phyloP scores from a whole-genome alignment of 1,140 invertebrate genomes.

The Diachasmimorpha longicaudata region DNA sequence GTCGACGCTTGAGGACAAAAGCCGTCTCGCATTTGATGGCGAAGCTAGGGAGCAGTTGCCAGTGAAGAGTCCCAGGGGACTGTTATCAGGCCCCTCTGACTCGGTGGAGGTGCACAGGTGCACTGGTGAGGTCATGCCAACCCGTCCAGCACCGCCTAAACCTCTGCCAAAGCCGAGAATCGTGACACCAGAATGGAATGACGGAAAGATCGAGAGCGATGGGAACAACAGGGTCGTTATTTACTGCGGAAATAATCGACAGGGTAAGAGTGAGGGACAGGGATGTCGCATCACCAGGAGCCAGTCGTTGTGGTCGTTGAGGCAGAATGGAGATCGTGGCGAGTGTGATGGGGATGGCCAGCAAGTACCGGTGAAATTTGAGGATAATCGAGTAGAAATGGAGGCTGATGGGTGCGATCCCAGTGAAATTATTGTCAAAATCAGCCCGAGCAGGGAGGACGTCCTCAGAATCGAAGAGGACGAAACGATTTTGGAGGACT shows the following conservation, averaged over 20 bases:
- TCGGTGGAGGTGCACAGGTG: conserved; percentile 54
- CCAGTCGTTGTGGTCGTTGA: conserved; percentile 28
- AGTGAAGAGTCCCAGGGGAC: conserved; percentile 48
- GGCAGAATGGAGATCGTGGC: neutral
- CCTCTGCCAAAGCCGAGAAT: conserved; percentile 44
- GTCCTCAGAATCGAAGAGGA: conserved; percentile 58
- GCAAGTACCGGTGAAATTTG: too few species aligned
- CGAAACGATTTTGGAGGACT: conserved; percentile 58
- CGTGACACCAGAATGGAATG: conserved; percentile 20
- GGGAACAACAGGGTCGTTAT: conserved; percentile 72
- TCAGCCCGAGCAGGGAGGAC: conserved; percentile 60
- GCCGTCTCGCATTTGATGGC: neutral
- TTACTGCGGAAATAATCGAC: conserved; percentile 64
- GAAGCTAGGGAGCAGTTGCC: neutral
- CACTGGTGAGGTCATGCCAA: too few species aligned
- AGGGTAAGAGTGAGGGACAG: too few species aligned
- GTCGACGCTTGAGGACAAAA: conserved; percentile 43
- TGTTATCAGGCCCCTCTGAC: conserved; percentile 54
- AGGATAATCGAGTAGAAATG: neutral
- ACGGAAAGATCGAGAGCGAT: conserved; percentile 47
- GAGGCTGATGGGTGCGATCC: conserved; percentile 36
- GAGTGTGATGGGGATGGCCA: too few species aligned
- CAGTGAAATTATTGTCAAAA: conserved; percentile 62
- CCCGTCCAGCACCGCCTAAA: conserved; percentile 60
- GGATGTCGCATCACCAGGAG: neutral